phyloP scores from a whole-genome alignment of 2,888 invertebrate genomes.

The Volucella inanis region DNA sequence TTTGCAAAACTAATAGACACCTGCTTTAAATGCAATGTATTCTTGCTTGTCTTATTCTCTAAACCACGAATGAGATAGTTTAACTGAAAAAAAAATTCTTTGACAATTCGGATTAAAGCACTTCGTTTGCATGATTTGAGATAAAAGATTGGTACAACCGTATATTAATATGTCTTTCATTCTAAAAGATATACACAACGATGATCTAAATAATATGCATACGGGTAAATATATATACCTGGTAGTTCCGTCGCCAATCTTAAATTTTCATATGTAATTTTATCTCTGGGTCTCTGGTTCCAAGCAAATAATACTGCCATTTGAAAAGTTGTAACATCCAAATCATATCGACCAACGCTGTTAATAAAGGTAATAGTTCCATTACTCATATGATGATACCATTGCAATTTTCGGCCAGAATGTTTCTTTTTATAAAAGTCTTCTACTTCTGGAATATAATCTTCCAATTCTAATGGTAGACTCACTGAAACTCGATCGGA shows the following conservation, averaged over 20 bases:
- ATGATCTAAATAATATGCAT: too few species aligned
- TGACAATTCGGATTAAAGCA: too few species aligned
- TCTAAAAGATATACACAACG: too few species aligned
- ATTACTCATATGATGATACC: constrained; percentile 99
- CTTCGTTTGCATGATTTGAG: too few species aligned
- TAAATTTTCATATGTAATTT: constrained; percentile 97
- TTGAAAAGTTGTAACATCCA: constrained; percentile 99
- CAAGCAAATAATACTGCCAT: constrained; percentile 99
- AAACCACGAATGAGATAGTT: too few species aligned
- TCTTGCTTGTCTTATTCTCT: too few species aligned
- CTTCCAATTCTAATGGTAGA: constrained; percentile 98
- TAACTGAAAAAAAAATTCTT: too few species aligned
- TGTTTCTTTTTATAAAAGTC: constrained; percentile 99
- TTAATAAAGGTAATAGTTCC: constrained; percentile 98
- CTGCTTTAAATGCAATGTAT: too few species aligned
- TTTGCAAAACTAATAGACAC: too few species aligned
- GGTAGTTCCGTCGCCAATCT: constrained; percentile 98
- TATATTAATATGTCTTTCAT: too few species aligned
- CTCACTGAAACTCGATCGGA: constrained; percentile 97
- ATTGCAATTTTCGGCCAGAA: constrained; percentile 97
- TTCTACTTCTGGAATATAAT: constrained; percentile 99
- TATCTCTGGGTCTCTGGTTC: constrained; percentile 97
- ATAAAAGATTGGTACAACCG: too few species aligned
- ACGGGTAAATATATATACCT: constrained; percentile 79
- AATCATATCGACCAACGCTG: constrained; percentile 95